Percentiles rank a stretch among this genome's conserved stretches.
Conservation (phyloP, 2,888 invertebrate species). For the Leptopilina drosophilae region DNA sequence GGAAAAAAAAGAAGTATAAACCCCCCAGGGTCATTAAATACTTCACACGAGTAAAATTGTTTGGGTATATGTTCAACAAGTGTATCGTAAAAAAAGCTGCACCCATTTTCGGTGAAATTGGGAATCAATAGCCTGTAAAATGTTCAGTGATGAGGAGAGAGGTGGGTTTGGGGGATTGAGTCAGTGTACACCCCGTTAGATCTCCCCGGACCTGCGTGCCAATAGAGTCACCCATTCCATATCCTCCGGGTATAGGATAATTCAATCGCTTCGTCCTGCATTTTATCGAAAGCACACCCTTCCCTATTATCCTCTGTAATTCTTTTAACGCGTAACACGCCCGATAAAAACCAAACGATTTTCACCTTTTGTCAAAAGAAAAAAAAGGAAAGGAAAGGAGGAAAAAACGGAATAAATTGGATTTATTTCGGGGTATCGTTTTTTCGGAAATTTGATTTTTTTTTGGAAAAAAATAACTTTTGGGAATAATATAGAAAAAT, state of each 20-base stretch:
- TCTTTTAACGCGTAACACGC: constrained; percentile 24
- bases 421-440: too few species aligned
- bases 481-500: too few species aligned
- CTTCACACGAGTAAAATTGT: constrained; percentile 59
- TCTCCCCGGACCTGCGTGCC: constrained; percentile 33
- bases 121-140: constrained; percentile 73
- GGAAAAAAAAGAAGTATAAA: constrained; percentile 55
- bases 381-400: too few species aligned
- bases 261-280: constrained; percentile 50
- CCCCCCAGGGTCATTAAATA: constrained; percentile 60
- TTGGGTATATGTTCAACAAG: constrained; percentile 73
- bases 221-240: constrained; percentile 35
- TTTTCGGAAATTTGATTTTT: too few species aligned
- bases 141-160: background rate
- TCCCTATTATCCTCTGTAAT: constrained; percentile 21
- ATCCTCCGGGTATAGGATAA: constrained; percentile 45
- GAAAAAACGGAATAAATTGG: too few species aligned
- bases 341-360: background rate
- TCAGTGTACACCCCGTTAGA: too few species aligned
- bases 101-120: constrained; percentile 74
- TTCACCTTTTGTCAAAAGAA: background rate
- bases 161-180: background rate
- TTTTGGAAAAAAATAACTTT: too few species aligned
- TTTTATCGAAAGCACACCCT: constrained; percentile 52
- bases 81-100: constrained; percentile 72